A percentile compares a stretch with the other conserved stretches of the same genome.
phyloP scores from a whole-genome alignment of 2,113 vertebrate genomes.

The Eretmodus cyanostictus region DNA sequence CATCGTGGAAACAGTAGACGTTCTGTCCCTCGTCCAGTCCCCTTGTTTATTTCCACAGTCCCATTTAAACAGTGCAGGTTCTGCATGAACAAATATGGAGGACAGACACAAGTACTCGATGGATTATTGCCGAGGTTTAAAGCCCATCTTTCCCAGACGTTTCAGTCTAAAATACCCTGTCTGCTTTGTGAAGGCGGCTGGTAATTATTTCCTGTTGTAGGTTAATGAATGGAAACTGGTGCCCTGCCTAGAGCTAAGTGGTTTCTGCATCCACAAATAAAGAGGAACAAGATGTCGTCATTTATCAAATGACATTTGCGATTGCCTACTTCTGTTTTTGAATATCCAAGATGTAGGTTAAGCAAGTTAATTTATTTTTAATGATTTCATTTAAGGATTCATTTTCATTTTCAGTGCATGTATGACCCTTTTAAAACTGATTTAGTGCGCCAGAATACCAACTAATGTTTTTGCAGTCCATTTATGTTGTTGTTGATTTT shows the following conservation, averaged over 20 bases:
- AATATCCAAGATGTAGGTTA: conserved; percentile 60
- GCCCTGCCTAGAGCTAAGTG: conserved; percentile 12
- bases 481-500: not conserved
- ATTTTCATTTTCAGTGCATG: not conserved
- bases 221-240: conserved; percentile 60
- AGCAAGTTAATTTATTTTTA: conserved; percentile 40
- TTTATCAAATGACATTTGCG: conserved; percentile 1
- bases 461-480: not conserved
- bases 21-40: conserved; percentile 24
- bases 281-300: conserved; percentile 5
- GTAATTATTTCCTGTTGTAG: conserved; percentile 65
- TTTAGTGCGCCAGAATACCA: not conserved
- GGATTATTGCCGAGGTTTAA: not conserved
- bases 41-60: conserved; percentile 52
- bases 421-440: not conserved
- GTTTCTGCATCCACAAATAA: not conserved
- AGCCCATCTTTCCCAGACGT: conserved; percentile 6
- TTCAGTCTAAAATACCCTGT: not conserved
- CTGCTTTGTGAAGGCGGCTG: not conserved
- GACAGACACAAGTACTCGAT: not conserved
- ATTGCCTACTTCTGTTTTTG: not conserved
- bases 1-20: conserved; percentile 25
- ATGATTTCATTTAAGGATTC: not conserved
- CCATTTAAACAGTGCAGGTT: conserved; percentile 41
- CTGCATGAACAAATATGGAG: conserved; percentile 34